These are phyloP conservation scores for Pissodes strobi DNA, from an alignment of 1,140 invertebrate genomes.

Conservation along the genomic window DNA sequence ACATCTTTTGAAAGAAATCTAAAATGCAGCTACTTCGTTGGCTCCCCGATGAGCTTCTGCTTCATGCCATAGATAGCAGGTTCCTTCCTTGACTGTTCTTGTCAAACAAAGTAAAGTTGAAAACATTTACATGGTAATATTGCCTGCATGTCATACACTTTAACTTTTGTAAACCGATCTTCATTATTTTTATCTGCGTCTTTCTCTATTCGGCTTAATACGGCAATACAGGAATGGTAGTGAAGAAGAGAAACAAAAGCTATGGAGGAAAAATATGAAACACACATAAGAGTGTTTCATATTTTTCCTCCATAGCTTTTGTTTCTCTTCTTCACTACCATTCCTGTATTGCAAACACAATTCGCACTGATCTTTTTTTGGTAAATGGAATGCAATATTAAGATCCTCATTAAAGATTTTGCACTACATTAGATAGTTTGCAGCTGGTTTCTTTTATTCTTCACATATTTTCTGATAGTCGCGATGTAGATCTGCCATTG, in stretches of 20 bases:
- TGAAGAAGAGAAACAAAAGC: too few relatives aligned
- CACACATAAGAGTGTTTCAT: constrained; percentile 28
- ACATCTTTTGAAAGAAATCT: too few relatives aligned
- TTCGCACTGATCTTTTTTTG: constrained; percentile 44
- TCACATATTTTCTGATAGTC: background rate
- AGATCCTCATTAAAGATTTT: constrained; percentile 37
- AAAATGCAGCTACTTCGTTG: constrained; percentile 49
- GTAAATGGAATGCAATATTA: constrained; percentile 40
- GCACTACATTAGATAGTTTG: constrained; percentile 25
- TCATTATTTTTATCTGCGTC: constrained; percentile 37
- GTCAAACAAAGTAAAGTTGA: too few relatives aligned
- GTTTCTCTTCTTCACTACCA: too few relatives aligned
- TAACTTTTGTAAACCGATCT: constrained; percentile 33
- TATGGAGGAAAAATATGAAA: too few relatives aligned
- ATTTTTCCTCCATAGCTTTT: constrained; percentile 16
- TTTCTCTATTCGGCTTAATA: constrained; percentile 29
- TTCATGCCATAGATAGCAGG: constrained; percentile 58
- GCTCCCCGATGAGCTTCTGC: constrained; percentile 52
- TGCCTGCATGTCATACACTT: constrained; percentile 51
- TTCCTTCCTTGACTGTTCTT: constrained; percentile 51
- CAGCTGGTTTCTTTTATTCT: constrained; percentile 14
- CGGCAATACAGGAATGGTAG: too few relatives aligned
- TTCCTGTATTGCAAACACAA: constrained; percentile 33
- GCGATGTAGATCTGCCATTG: too few relatives aligned
- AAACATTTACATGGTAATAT: constrained; percentile 35